Evolutionary conservation across 2,797 vertebrate genomes (phyloP), one percentile per base, ranked within the genome.

Genomic region (Aythya fuligula): DNA sequence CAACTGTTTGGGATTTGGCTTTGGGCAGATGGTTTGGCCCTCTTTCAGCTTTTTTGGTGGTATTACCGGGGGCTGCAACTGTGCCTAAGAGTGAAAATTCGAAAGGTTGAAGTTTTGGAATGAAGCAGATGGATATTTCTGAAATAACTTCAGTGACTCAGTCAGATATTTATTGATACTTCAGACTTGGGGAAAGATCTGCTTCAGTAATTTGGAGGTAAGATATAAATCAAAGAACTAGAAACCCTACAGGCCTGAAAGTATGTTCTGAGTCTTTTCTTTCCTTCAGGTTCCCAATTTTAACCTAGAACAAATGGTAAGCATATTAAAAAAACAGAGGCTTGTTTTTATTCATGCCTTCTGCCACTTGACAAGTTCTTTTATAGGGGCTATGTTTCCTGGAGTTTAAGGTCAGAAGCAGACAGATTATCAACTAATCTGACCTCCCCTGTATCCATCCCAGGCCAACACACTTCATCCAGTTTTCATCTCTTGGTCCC

Each of bases 301-400:
- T 77, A 90, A 67, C 28, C n/a, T 53, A 53, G n/a, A 94, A 76
- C 67, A 91, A 76, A 76, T 79, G 74, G 72, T 82, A 80, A 51
- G 58, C 39, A 19, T 49, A 71, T 78, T 89, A 79, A 73, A 92
- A 95, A 94, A 67, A 57, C 18, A 91, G 62, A 82, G 36, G 1
- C 14, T 85, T 74, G 77, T 49, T 45, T 94, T 96, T 85, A 76
- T 21, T 77, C 43, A 8, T 69, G 53, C 81, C 32, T 91, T 43
- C 19, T 84, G 70, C 85, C 43, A 66, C 36, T 71, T 94, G 85
- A 93, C 25, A 94, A 78, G 79, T 75, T 85, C 14, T 74, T 84
- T 96, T 90, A 82, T 75, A 49, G 18, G 54, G 36, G 12, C 74
- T 84, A 1, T 71, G 61, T 90, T 76, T 85, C 71, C 56, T 74